These are phyloP conservation scores for Aphaenogaster rudis DNA, from an alignment of 1,140 invertebrate species.

Conservation along the genomic window DNA sequence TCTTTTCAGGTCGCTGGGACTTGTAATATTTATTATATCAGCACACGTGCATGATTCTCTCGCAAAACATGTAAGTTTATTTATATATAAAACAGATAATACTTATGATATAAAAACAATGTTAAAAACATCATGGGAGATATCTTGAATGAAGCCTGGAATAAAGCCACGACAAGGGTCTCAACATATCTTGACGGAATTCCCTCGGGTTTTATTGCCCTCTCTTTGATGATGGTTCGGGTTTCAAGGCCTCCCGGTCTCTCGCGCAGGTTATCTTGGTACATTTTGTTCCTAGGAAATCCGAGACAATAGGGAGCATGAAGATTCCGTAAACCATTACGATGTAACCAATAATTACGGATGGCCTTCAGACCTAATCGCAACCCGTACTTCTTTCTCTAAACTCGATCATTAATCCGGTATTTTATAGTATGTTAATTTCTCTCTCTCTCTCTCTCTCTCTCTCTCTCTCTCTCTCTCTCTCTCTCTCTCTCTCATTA, in stretches of 20 bases:
- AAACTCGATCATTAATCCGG: not conserved
- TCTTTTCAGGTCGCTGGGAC: conserved; percentile 86
- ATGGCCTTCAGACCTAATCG: conserved; percentile 14
- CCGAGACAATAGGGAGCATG: conserved; percentile 61
- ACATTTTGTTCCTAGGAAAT: conserved; percentile 60
- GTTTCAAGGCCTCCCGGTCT: conserved; percentile 65
- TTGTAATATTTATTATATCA: conserved; percentile 83
- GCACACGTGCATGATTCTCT: conserved; percentile 78
- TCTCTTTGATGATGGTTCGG: conserved; percentile 75
- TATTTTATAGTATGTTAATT: conserved; percentile 8
- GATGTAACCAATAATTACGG: conserved; percentile 51
- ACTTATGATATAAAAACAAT: not conserved
- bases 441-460: not conserved
- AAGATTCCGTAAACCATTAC: conserved; percentile 62
- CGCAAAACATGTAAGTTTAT: conserved; percentile 84
- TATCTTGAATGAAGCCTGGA: conserved; percentile 70
- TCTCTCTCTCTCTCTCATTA: not conserved
- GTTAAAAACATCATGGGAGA: conserved; percentile 4
- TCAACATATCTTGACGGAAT: conserved; percentile 78
- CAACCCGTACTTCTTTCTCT: not conserved
- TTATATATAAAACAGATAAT: conserved; percentile 10
- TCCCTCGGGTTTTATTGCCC: conserved; percentile 80
- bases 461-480: not conserved
- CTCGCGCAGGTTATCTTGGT: conserved; percentile 46
- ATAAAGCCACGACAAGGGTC: conserved; percentile 69